phyloP scores from a whole-genome alignment of 1,140 invertebrate species.

The Papilio polyxenes region DNA sequence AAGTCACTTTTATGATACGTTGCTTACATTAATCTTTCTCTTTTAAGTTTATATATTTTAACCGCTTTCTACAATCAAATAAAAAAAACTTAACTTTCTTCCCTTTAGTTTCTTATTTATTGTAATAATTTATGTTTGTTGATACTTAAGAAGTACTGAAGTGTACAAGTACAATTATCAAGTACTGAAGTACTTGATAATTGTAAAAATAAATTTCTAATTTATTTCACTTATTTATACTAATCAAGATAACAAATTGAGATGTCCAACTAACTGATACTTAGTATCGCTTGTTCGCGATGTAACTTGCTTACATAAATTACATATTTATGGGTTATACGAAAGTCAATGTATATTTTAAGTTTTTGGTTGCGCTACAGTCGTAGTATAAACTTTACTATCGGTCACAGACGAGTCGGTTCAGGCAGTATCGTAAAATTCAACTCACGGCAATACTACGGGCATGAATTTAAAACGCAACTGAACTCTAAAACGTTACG shows the following conservation, averaged over 20 bases:
- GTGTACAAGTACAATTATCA: too few species aligned
- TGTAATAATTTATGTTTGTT: too few species aligned
- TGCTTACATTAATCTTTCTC: neutral
- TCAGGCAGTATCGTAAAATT: conserved; percentile 1
- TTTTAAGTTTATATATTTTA: neutral
- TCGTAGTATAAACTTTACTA: neutral
- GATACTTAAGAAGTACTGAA: too few species aligned
- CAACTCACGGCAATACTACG: neutral
- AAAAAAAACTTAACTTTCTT: too few species aligned
- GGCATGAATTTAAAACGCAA: conserved; percentile 15
- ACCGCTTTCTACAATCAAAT: too few species aligned
- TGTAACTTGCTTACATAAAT: neutral
- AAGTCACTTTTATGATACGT: too few species aligned
- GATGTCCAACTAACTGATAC: too few species aligned
- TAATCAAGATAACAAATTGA: too few species aligned
- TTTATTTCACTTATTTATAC: too few species aligned
- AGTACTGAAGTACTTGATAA: too few species aligned
- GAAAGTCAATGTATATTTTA: neutral
- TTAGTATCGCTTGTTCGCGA: neutral
- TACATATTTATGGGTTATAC: neutral
- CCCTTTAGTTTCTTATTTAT: too few species aligned
- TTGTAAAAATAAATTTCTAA: too few species aligned
- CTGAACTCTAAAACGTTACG: conserved; percentile 4
- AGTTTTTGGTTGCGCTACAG: neutral
- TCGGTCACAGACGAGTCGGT: conserved; percentile 10